Evolutionary conservation across 2,797 vertebrate genomes (phyloP).

Genomic region (Lerista edwardsae): DNA sequence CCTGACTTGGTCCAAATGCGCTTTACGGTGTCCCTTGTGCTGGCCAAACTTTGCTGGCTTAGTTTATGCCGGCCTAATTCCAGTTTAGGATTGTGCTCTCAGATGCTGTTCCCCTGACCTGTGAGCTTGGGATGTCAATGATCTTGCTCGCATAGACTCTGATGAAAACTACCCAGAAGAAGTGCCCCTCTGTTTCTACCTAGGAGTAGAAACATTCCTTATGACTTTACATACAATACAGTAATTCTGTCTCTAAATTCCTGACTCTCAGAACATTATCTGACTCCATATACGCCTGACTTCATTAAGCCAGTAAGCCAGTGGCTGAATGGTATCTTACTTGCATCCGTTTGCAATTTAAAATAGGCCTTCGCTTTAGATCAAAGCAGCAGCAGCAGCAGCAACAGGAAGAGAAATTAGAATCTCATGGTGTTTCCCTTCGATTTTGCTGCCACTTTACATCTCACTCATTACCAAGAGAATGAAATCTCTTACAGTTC

Average conservation of each 20-base stretch:
- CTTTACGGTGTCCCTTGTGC: too few relatives aligned
- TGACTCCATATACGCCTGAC: conserved; percentile 54
- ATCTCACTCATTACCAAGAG: conserved; percentile 70
- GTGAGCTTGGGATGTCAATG: not conserved
- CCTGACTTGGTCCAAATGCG: too few relatives aligned
- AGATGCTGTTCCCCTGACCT: too few relatives aligned
- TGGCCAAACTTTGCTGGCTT: too few relatives aligned
- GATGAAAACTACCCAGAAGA: not conserved
- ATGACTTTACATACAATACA: conserved; percentile 38
- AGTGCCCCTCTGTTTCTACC: conserved; percentile 2
- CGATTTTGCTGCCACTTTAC: conserved; percentile 55
- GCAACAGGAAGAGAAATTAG: conserved; percentile 65
- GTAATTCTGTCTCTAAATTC: conserved; percentile 55
- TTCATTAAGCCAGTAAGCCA: conserved; percentile 72
- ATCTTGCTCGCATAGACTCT: not conserved
- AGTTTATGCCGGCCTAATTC: too few relatives aligned
- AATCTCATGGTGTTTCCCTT: conserved; percentile 62
- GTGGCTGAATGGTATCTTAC: conserved; percentile 69
- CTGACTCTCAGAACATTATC: conserved; percentile 53
- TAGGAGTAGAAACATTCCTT: not conserved
- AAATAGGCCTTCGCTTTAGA: conserved; percentile 70
- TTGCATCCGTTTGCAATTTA: conserved; percentile 71
- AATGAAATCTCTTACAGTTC: conserved; percentile 68
- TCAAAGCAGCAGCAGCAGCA: conserved; percentile 66
- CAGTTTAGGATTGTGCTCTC: too few relatives aligned